Evolutionary conservation across 2,888 invertebrate genomes (phyloP).

Genomic region (Dinocampus coccinellae): DNA sequence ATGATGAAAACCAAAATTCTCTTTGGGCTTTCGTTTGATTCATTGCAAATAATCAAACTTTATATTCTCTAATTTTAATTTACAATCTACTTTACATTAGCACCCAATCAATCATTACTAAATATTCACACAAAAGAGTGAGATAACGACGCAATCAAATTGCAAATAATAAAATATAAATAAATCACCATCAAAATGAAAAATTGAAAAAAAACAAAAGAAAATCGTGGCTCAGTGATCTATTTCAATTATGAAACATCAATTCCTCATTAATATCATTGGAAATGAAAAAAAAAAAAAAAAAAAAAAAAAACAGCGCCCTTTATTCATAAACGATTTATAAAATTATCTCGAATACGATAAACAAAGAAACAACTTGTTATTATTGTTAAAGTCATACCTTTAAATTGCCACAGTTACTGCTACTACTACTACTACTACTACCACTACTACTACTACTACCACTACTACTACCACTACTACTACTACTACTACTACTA

Average conservation of each 20-base stretch:
- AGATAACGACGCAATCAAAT: constrained; percentile 18
- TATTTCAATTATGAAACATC: constrained; percentile 16
- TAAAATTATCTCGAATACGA: neutral
- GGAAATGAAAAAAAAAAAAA: neutral
- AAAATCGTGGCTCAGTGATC: constrained; percentile 1
- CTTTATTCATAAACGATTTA: neutral
- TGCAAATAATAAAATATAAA: constrained; percentile 6
- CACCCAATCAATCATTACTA: constrained; percentile 12
- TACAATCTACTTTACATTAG: constrained; percentile 3
- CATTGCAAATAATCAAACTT: constrained; percentile 8
- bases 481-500: constrained; percentile 45
- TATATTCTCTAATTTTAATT: neutral
- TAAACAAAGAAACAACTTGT: constrained; percentile 8
- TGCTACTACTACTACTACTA: constrained; percentile 46
- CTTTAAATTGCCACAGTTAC: constrained; percentile 32
- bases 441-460: constrained; percentile 40
- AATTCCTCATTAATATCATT: constrained; percentile 12
- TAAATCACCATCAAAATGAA: neutral
- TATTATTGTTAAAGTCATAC: constrained; percentile 38
- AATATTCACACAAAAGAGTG: constrained; percentile 23
- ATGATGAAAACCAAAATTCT: constrained; percentile 1
- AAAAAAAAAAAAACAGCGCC: neutral
- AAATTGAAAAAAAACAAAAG: neutral
- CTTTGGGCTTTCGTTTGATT: constrained; percentile 1
- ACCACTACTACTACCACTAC: constrained; percentile 41